phyloP scores from a whole-genome alignment of 2,888 invertebrate genomes.

The Clusia tigrina region DNA sequence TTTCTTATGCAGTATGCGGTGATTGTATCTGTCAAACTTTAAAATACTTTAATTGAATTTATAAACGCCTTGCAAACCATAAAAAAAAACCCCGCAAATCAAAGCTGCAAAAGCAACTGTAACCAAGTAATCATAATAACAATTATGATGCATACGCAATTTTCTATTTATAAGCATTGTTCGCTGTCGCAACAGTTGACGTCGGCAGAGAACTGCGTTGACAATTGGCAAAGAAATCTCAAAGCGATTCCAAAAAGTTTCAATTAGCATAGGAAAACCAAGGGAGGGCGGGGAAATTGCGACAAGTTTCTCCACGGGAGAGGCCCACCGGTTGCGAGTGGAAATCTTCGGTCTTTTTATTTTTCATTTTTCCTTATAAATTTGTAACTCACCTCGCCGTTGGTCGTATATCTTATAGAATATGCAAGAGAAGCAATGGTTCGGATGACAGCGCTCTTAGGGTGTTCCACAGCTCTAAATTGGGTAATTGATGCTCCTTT shows the following conservation, averaged over 20 bases:
- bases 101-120: constrained; percentile 35
- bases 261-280: constrained; percentile 15
- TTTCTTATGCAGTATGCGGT: too few species aligned
- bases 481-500: constrained; percentile 39
- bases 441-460: background rate
- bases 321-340: constrained; percentile 13
- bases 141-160: constrained; percentile 55
- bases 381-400: background rate
- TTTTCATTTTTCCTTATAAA: background rate
- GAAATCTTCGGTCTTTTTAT: background rate
- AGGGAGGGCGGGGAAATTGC: background rate
- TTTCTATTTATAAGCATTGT: constrained; percentile 55
- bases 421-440: constrained; percentile 16
- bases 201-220: constrained; percentile 14
- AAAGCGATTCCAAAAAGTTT: constrained; percentile 21
- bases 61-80: too few species aligned
- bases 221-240: constrained; percentile 24
- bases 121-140: constrained; percentile 32
- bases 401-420: constrained; percentile 34
- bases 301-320: constrained; percentile 19
- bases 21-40: too few species aligned
- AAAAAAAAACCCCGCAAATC: constrained; percentile 2
- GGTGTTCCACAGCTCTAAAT: constrained; percentile 33
- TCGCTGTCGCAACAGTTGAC: constrained; percentile 10
- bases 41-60: too few species aligned